phyloP scores from a whole-genome alignment of 2,113 vertebrate genomes.

The Nannobrachium achirus region DNA sequence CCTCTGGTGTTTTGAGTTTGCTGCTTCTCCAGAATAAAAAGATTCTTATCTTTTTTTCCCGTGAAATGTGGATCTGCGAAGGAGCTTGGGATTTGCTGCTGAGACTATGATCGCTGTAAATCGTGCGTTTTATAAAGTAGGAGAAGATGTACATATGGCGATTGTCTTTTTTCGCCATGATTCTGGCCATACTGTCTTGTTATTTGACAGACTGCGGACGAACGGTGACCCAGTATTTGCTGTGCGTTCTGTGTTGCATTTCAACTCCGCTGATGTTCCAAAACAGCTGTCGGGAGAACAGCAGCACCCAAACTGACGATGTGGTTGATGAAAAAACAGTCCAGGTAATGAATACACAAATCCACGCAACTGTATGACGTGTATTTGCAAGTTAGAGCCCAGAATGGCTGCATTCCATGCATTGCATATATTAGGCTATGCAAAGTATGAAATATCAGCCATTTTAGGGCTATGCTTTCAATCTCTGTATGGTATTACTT shows the following conservation, averaged over 20 bases:
- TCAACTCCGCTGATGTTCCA: conserved; percentile 17
- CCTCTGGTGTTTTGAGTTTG: background rate
- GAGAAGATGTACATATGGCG: conserved; percentile 65
- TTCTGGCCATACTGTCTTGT: conserved; percentile 67
- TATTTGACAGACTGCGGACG: conserved; percentile 63
- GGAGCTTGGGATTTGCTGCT: background rate
- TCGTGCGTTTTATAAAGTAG: background rate
- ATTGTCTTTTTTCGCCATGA: conserved; percentile 54
- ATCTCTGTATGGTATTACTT: too few species aligned
- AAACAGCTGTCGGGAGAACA: conserved; percentile 36
- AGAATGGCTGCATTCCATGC: background rate
- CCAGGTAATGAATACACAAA: conserved; percentile 46
- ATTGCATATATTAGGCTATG: too few species aligned
- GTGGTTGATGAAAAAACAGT: conserved; percentile 2
- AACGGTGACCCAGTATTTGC: conserved; percentile 34
- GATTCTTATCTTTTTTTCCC: fast-evolving
- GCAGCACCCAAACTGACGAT: conserved; percentile 70
- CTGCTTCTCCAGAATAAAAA: background rate
- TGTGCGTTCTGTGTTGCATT: conserved; percentile 55
- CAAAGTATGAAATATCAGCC: too few species aligned
- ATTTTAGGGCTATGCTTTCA: too few species aligned
- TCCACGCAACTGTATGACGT: background rate
- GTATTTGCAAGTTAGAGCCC: background rate
- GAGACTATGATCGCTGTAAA: background rate
- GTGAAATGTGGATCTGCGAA: conserved; percentile 32